Evolutionary conservation across 1,140 invertebrate species (phyloP).

Genomic region (Sminthurinus signatus): DNA sequence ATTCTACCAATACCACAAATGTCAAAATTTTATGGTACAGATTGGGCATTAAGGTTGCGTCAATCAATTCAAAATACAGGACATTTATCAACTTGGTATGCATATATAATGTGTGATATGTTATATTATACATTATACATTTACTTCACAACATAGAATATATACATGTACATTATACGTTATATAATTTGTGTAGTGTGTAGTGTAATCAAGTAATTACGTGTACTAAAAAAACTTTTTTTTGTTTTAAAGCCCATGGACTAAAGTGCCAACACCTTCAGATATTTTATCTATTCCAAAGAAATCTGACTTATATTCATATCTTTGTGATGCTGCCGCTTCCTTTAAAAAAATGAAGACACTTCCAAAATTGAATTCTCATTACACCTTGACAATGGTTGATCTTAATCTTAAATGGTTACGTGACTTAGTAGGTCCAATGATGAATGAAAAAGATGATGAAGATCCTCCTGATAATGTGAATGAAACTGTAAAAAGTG

Average conservation of each 20-base stretch:
- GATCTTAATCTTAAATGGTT: background rate
- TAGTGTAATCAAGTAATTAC: too few relatives aligned
- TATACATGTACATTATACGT: too few relatives aligned
- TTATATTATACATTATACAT: too few relatives aligned
- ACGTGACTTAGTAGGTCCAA: background rate
- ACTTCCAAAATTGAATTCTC: background rate
- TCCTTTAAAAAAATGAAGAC: background rate
- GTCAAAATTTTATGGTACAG: background rate
- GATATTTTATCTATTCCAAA: conserved; percentile 4
- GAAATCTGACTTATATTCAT: background rate
- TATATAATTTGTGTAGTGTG: too few relatives aligned
- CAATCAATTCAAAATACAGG: background rate
- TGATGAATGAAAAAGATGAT: background rate
- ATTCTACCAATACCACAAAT: background rate
- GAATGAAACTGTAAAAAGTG: background rate
- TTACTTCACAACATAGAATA: too few relatives aligned
- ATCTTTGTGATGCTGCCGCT: background rate
- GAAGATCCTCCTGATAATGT: background rate
- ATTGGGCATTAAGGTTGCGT: background rate
- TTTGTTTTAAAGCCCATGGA: conserved; percentile 3
- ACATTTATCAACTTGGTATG: background rate
- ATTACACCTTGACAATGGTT: background rate
- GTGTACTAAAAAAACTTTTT: too few relatives aligned
- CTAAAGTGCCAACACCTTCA: background rate
- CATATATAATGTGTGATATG: too few relatives aligned